These are phyloP conservation scores for Theonella swinhoei DNA, from an alignment of 37 sponge, comb jelly and placozoan genomes.

Conservation along the genomic window DNA sequence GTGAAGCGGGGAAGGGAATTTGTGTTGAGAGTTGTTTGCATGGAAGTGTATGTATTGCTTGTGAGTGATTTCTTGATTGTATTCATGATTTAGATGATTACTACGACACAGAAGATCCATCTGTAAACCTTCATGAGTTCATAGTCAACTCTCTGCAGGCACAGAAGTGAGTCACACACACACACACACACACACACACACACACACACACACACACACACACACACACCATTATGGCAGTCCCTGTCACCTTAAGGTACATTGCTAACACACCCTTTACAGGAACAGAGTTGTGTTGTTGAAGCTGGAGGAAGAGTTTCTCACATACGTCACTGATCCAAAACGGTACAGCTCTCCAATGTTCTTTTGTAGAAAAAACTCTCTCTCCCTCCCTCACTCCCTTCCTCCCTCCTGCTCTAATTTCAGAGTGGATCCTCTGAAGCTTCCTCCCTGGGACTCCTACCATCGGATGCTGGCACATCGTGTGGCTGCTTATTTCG, in stretches of 20 bases:
- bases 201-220: not conserved
- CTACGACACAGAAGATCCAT: constrained; percentile 82
- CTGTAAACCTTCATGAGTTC: constrained; percentile 86
- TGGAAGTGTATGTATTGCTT: not conserved
- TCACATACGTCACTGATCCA: constrained; percentile 61
- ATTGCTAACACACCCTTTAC: not conserved
- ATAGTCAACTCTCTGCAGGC: constrained; percentile 70
- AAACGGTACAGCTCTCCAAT: constrained; percentile 12
- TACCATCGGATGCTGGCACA: constrained; percentile 93
- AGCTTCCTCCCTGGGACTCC: constrained; percentile 77
- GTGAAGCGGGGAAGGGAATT: not conserved
- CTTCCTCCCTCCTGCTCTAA: not conserved
- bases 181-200: constrained; percentile 11
- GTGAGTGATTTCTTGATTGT: not conserved
- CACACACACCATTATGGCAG: too few species aligned
- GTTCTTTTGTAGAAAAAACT: too few species aligned
- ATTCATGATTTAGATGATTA: constrained; percentile 47
- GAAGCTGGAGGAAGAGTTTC: constrained; percentile 74
- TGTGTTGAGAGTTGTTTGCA: not conserved
- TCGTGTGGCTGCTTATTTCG: constrained; percentile 93
- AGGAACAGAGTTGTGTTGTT: constrained; percentile 61
- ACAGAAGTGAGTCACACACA: constrained; percentile 39
- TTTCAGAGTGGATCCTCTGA: constrained; percentile 56
- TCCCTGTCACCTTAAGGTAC: not conserved
- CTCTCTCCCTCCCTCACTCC: not conserved